These are phyloP conservation scores for Glaucidium brasilianum DNA, from an alignment of 2,113 vertebrate species.

Conservation along the genomic window DNA sequence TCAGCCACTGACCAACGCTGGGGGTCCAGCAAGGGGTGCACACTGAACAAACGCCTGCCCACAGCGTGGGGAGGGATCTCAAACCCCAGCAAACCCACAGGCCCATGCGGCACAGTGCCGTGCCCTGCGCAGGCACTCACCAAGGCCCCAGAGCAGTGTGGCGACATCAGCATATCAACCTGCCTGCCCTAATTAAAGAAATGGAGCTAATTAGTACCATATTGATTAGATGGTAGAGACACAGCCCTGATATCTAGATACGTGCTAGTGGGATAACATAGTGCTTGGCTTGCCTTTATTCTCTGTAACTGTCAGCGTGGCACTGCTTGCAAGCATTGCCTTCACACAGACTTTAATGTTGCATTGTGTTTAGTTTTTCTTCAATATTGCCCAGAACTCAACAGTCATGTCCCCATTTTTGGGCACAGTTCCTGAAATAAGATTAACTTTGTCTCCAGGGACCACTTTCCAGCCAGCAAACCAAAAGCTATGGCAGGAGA, in stretches of 20 bases:
- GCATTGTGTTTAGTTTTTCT: background rate
- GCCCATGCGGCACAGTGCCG: fast-evolving
- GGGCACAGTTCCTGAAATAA: constrained; percentile 39
- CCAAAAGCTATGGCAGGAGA: background rate
- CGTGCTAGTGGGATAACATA: background rate
- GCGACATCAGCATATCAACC: background rate
- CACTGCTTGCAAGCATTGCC: background rate
- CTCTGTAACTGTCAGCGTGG: background rate
- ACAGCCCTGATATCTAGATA: background rate
- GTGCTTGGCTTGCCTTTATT: background rate
- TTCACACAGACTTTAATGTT: background rate
- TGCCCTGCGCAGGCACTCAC: background rate
- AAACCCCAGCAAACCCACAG: background rate
- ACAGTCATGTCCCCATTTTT: background rate
- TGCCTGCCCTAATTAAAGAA: background rate
- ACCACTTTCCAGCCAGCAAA: constrained; percentile 27
- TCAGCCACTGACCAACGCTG: background rate
- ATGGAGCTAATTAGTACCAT: background rate
- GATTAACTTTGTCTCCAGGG: constrained; percentile 39
- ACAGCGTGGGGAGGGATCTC: fast-evolving
- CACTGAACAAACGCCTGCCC: background rate
- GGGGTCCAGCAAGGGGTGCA: background rate
- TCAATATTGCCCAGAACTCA: constrained; percentile 17
- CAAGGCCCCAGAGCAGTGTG: background rate
- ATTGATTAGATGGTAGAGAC: background rate